These are phyloP conservation scores for Schizaphis graminum DNA, from an alignment of 2,888 invertebrate genomes.

Conservation along the genomic window DNA sequence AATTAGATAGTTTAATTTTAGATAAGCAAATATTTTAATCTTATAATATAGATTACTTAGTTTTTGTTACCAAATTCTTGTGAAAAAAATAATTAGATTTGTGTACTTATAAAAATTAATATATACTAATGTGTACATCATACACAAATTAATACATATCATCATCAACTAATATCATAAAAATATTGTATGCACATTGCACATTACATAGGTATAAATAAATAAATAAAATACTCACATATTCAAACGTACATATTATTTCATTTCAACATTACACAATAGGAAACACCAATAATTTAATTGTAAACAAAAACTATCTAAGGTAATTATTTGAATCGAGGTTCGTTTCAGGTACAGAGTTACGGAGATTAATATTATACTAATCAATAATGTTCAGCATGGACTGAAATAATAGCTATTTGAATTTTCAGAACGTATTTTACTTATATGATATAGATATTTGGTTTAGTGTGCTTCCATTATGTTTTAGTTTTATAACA, in stretches of 20 bases:
- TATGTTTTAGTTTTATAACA: conserved; percentile 4
- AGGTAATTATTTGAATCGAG: background rate
- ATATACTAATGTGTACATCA: background rate
- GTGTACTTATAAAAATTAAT: background rate
- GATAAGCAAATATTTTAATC: background rate
- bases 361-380: background rate
- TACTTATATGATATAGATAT: background rate
- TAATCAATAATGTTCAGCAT: background rate
- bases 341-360: background rate
- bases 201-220: background rate
- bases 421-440: background rate
- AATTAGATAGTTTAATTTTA: background rate
- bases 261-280: too few species aligned
- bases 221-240: background rate
- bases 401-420: background rate
- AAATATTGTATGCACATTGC: background rate
- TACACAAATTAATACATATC: background rate
- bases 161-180: background rate
- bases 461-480: background rate
- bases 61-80: background rate
- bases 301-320: background rate
- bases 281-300: background rate
- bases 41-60: background rate
- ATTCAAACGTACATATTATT: background rate
- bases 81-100: background rate